Base-by-base conservation (phyloP, 1,140 invertebrate genomes). In the Papilio glaucus region DNA sequence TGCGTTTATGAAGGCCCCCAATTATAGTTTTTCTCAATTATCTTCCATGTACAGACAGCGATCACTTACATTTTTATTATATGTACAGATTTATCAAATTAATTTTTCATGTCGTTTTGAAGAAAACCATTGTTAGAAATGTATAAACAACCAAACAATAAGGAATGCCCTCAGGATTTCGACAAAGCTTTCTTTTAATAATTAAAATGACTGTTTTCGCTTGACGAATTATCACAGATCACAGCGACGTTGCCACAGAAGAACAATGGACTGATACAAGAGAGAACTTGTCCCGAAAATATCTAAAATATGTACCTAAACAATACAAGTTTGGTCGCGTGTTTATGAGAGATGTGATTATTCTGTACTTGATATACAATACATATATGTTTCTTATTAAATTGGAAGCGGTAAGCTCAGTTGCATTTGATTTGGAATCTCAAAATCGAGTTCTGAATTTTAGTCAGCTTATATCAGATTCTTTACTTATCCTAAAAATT, bases 251-350 rank as follows among this genome's bases (percentile, higher is more conserved):
- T 53, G 45, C 3, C 3, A 15, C 10, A 42, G 41, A 42, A 53
- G 45, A 53, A 53, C 45, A 53, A 53, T 53, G 8, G 45, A 8
- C n/a, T 15, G 15, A 53, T 53, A n/a, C n/a, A 21, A 53, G 45
- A 53, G 45, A 53, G n/a, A 53, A 53, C 45, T 53, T 53, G 15
- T 53, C 18, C 45, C 45, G 18, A 53, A 53, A 53, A 53, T 53
- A 53, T 53, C 15, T 53, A 7, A 18, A 18, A 53, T 53, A 7
- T 53, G 45, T 3, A 18, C 45, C 2, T n/a, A 21, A 15, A 4
- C 13, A 53, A 1, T 53, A 13, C 7, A 15, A 15, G 6, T 53
- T 15, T 8, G 6, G 6, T 4, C 45, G 45, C 4, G 4, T 3
- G 45, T 18, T 3, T 53, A 15, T 53, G 8, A 15, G 7, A 13